A percentile compares a stretch with the other conserved stretches of the same genome.
These are phyloP conservation scores for Dipodomys merriami DNA, from an alignment of 2,113 vertebrate species.

Conservation along the genomic window DNA sequence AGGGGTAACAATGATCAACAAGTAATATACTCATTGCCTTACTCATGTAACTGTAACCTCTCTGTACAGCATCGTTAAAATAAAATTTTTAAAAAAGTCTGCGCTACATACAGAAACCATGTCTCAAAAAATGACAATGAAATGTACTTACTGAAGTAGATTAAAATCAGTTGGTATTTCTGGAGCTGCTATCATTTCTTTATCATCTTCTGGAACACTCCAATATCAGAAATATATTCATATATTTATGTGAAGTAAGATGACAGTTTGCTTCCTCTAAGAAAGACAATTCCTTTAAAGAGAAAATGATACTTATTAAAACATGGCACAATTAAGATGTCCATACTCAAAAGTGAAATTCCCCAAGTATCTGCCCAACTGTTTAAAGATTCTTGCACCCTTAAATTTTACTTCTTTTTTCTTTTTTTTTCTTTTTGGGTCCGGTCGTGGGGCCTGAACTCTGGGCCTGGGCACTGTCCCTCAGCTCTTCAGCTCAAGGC, in stretches of 20 bases:
- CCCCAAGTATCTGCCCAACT: neutral
- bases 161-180: conserved; percentile 98
- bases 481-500: too few species aligned
- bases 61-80: too few species aligned
- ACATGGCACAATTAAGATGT: conserved; percentile 37
- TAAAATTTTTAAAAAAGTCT: too few species aligned
- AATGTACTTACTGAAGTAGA: conserved; percentile 94
- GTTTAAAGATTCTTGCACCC: conserved; percentile 43
- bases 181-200: conserved; percentile 99
- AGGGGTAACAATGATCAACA: too few species aligned
- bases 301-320: conserved; percentile 59
- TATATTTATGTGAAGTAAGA: conserved; percentile 82
- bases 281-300: conserved; percentile 80
- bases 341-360: conserved; percentile 56
- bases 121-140: conserved; percentile 33
- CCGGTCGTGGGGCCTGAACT: too few species aligned
- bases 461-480: too few species aligned
- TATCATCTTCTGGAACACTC: conserved; percentile 97
- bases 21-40: too few species aligned
- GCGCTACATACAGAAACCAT: too few species aligned
- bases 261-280: conserved; percentile 80
- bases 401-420: too few species aligned
- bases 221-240: conserved; percentile 88
- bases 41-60: too few species aligned
- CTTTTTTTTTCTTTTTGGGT: too few species aligned